Base-by-base conservation (phyloP, 2,797 vertebrate genomes). In the Acipenser oxyrinchus region DNA sequence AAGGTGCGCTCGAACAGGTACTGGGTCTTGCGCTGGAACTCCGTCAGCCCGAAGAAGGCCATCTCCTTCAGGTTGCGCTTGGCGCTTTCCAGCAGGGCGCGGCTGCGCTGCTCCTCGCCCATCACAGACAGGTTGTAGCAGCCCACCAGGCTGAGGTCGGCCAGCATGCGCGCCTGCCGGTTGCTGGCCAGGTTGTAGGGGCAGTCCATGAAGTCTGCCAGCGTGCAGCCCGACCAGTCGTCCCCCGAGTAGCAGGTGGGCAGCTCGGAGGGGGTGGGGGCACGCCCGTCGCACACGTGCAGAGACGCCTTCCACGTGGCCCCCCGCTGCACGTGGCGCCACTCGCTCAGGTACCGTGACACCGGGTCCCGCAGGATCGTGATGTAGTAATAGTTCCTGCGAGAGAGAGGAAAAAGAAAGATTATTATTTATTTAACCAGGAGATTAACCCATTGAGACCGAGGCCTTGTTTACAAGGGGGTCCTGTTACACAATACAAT, bases 11-110 rank as follows among this genome's bases (percentile, higher is more conserved):
- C 95, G 37, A 99, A 99, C 69, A 99, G 86, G 75, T 98, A 98
- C 83, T 98, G 96, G 69, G 96, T 98, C 81, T 99, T 98, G 12
- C 96, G 91, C 78, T 99, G 96, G 79, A 96, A 98, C 68, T 99
- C 96, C 0, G 96, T 99, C 64, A 99, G 91, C 68, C 96, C 96
- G 0, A 93, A 99, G 83, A 99, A 99, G 4, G 96, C 95, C 95
- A 99, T 99, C 12, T 88, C 85, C 7, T 93, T 91, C 66, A 98
- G 84, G 84, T 99, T 98, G 58, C 93, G 90, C 73, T 97, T 97
- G 68, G 95, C 96, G 3, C 95, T 98, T 79, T 98, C 93, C 13
- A 99, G 83, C 37, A 99, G 91, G 53, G 95, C 81, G 1, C 88
- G 88, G 81, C 95, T 95, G 7, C 96, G 91, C 70, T 96, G 91